A percentile compares a stretch with the other conserved stretches of the same genome.
phyloP scores from a whole-genome alignment of 2,888 invertebrate species.

The Taenaris catops region DNA sequence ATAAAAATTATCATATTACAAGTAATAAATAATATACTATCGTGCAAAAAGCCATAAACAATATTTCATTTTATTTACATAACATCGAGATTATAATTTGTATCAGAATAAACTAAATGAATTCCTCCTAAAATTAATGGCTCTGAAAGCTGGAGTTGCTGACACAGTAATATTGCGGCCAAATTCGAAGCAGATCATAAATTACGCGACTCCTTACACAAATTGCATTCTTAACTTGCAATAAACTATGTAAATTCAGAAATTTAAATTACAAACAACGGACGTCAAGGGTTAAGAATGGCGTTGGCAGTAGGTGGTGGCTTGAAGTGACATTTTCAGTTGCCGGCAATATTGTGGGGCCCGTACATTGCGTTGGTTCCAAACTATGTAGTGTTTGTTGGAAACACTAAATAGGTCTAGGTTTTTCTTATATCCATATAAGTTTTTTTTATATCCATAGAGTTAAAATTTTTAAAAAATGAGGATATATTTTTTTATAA shows the following conservation, averaged over 20 bases:
- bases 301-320: slow-evolving; percentile 36
- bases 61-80: too few species aligned
- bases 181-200: slow-evolving; percentile 40
- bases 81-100: slow-evolving; percentile 7
- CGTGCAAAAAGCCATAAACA: too few species aligned
- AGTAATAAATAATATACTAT: too few species aligned
- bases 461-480: too few species aligned
- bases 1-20: too few species aligned
- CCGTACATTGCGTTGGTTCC: too few species aligned
- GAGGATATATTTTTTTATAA: too few species aligned
- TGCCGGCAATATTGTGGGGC: slow-evolving; percentile 15
- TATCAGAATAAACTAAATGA: slow-evolving; percentile 13
- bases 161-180: slow-evolving; percentile 29
- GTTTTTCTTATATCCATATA: too few species aligned
- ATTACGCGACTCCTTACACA: slow-evolving; percentile 45
- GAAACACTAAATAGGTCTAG: too few species aligned
- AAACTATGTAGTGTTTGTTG: too few species aligned
- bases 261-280: slow-evolving; percentile 65
- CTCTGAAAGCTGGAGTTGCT: slow-evolving; percentile 21
- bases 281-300: slow-evolving; percentile 21
- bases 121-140: slow-evolving; percentile 23
- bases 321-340: slow-evolving; percentile 48
- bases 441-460: too few species aligned
- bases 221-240: slow-evolving; percentile 64
- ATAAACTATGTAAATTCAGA: slow-evolving; percentile 64